Evolutionary conservation across 2,113 vertebrate species (phyloP).

Genomic region (Ptyas mucosa): DNA sequence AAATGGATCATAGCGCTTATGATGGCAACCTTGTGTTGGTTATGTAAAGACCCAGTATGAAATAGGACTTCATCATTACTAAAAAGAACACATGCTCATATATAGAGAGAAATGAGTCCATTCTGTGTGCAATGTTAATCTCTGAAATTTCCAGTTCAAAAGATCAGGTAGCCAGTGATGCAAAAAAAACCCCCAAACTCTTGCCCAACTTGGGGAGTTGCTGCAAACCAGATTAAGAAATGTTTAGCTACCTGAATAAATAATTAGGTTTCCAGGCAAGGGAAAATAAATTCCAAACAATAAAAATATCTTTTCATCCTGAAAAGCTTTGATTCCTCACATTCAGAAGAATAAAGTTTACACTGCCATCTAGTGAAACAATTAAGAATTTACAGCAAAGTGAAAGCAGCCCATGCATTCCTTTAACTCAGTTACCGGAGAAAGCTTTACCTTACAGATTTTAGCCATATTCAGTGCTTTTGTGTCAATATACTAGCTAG

Average conservation of each 20-base stretch:
- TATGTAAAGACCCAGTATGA: not conserved
- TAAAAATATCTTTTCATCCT: not conserved
- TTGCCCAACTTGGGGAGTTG: not conserved
- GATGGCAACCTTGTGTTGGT: not conserved
- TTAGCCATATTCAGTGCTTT: not conserved
- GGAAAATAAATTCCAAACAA: not conserved
- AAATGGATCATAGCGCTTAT: not conserved
- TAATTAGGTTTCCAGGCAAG: not conserved
- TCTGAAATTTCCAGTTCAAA: not conserved
- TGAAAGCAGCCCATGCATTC: rapidly evolving
- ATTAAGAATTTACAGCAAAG: not conserved
- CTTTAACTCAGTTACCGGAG: not conserved
- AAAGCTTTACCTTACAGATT: not conserved
- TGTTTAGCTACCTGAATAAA: not conserved
- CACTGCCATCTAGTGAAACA: conserved; percentile 42
- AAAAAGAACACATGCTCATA: not conserved
- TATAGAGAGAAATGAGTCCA: not conserved
- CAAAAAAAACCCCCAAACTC: not conserved
- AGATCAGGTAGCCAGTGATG: not conserved
- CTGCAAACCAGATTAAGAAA: not conserved
- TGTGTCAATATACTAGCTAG: not conserved
- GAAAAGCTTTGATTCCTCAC: not conserved
- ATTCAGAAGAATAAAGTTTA: not conserved
- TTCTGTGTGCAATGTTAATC: not conserved
- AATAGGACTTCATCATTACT: not conserved